phyloP scores from a whole-genome alignment of 2,888 invertebrate genomes.

The Zygothrica quintamaculata region DNA sequence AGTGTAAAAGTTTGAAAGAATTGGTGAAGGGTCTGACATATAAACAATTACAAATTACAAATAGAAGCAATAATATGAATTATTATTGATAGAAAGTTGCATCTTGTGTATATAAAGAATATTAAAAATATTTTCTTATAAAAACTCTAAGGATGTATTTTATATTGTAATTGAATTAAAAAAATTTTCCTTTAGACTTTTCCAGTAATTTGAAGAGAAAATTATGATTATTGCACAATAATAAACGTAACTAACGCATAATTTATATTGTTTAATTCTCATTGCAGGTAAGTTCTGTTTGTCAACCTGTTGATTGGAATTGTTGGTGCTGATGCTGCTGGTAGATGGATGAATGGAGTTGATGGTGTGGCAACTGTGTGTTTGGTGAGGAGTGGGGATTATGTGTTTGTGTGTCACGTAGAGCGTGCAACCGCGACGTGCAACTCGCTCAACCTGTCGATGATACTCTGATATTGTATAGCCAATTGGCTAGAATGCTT shows the following conservation, averaged over 20 bases:
- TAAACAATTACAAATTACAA: no score
- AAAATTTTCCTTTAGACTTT: no score
- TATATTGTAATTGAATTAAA: no score
- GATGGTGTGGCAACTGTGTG: background rate
- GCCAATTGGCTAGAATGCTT: slow-evolving; percentile 41
- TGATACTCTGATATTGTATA: slow-evolving; percentile 43
- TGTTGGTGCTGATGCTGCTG: background rate
- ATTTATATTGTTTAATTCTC: slow-evolving; percentile 46
- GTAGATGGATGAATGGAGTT: background rate
- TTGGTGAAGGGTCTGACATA: slow-evolving; percentile 1
- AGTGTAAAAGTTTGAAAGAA: slow-evolving; percentile 16
- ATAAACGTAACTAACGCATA: slow-evolving; percentile 42
- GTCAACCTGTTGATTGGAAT: slow-evolving; percentile 49
- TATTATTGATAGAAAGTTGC: no score
- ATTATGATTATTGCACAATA: no score
- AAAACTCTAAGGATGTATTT: no score
- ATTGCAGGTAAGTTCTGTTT: slow-evolving; percentile 62
- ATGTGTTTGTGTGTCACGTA: slow-evolving; percentile 64
- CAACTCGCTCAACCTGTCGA: slow-evolving; percentile 74
- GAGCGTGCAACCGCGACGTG: slow-evolving; percentile 52
- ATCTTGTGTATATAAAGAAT: no score
- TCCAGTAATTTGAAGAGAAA: no score
- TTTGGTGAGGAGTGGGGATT: slow-evolving; percentile 31
- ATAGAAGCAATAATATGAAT: no score
- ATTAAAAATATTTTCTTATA: no score